Evolutionary conservation across 2,797 vertebrate genomes (phyloP).

Genomic region (Sebastes diaconus): DNA sequence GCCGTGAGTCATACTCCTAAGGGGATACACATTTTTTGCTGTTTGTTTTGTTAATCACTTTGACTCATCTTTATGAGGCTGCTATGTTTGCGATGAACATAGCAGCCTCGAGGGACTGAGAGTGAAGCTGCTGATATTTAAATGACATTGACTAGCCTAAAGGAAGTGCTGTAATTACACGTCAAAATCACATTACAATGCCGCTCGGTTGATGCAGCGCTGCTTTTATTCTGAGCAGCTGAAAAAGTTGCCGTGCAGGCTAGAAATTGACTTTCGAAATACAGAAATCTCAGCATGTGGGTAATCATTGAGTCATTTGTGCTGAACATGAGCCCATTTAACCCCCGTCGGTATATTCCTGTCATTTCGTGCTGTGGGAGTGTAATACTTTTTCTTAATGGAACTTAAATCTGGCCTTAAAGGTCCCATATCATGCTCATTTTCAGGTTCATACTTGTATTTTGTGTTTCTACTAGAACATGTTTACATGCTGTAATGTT

Average conservation of each 20-base stretch:
- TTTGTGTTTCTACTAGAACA: too few species aligned
- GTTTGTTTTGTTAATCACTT: neutral
- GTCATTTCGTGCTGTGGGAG: conserved; percentile 16
- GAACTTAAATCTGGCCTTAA: conserved; percentile 16
- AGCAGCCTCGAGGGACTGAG: neutral
- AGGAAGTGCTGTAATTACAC: neutral
- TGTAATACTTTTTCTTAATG: conserved; percentile 32
- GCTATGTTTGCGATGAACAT: neutral
- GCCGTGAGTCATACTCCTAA: neutral
- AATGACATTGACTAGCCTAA: neutral
- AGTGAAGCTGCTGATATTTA: neutral
- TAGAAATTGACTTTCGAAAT: conserved; percentile 13
- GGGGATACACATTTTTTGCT: neutral
- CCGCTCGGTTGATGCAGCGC: neutral
- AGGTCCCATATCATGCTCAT: too few species aligned
- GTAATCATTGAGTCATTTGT: conserved; percentile 47
- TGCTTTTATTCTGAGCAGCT: neutral
- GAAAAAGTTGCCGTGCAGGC: neutral
- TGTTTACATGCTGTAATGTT: too few species aligned
- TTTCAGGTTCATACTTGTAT: too few species aligned
- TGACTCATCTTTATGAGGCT: neutral
- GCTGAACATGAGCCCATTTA: conserved; percentile 47
- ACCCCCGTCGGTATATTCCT: conserved; percentile 26
- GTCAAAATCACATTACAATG: neutral
- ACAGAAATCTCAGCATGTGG: conserved; percentile 46